Evolutionary conservation across 2,113 vertebrate species (phyloP).

Genomic region (Rissa tridactyla): DNA sequence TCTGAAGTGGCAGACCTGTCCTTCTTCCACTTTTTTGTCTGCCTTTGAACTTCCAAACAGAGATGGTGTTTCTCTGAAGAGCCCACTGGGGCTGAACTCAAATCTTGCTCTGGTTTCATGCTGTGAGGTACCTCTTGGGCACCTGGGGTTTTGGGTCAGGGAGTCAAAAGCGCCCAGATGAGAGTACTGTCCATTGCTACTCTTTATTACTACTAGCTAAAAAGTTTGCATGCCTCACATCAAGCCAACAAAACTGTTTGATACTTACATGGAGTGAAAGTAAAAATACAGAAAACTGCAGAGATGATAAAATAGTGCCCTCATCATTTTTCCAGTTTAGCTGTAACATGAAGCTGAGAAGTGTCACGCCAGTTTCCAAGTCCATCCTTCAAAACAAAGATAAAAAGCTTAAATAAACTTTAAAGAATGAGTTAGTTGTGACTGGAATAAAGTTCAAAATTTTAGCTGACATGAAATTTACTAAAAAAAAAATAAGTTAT

Average conservation of each 20-base stretch:
- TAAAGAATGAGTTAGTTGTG: not conserved
- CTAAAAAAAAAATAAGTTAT: not conserved
- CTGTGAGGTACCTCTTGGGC: not conserved
- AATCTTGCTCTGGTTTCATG: not conserved
- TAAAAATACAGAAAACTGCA: not conserved
- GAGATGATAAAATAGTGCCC: not conserved
- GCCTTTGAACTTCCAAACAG: not conserved
- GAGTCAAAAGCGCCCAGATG: not conserved
- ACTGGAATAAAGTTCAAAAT: not conserved
- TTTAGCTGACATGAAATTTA: not conserved
- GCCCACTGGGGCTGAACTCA: not conserved
- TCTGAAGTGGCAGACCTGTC: not conserved
- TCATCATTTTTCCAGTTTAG: not conserved
- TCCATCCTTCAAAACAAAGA: not conserved
- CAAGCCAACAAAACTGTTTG: not conserved
- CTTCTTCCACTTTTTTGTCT: not conserved
- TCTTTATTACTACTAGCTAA: not conserved
- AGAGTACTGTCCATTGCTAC: not conserved
- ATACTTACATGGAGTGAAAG: not conserved
- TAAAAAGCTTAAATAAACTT: not conserved
- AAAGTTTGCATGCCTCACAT: not conserved
- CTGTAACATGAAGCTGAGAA: not conserved
- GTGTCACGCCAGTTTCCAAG: not conserved
- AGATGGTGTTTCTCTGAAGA: not conserved
- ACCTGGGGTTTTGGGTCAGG: rapidly evolving